Base-by-base conservation (phyloP, 2,113 vertebrate genomes). In the Lepus timidus region DNA sequence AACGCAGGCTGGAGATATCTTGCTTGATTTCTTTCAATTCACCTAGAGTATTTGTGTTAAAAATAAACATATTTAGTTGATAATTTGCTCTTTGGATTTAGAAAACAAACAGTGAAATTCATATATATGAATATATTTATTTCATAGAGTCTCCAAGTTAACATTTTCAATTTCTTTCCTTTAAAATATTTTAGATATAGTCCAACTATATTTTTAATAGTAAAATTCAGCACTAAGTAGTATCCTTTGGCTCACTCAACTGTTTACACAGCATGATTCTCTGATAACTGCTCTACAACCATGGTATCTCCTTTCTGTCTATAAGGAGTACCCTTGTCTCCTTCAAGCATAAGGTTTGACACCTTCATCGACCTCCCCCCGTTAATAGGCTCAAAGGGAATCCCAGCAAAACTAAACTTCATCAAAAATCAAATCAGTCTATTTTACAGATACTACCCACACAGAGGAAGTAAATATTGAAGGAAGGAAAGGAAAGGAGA, bases 1-100 rank as follows among this genome's bases (percentile, higher is more conserved):
- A 99, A 62, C 99, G 99, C 94, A 99, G 99, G 94, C 99, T 99
- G 94, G 99, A 99, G 94, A 99, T 99, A 91, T 99, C 99, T 97
- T 99, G 99, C 93, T 99, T 99, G 97, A 99, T 99, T 98, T 99
- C 99, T 96, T 99, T 99, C 68, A 99, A 93, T 98, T 99, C 99
- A 97, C 99, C 99, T 99, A 93, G 13, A 94, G 90, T 49, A 88
- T 96, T 39, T 79, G 88, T 52, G 22, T 88, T 85, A 96, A 97
- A 64, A 96, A 58, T 58, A 58, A 74, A 95, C 22, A 67, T 78
- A 2, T 49, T 1, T 6, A 2, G 4, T 97, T 88, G 89, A 92
- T 94, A 61, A 51, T 67, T 87, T 78, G n/a, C 10, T 89, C 33
- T n/a, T 81, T 55, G 39, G 6, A 52, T 81, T 96, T 74, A 87